Percentiles rank a stretch among this genome's conserved stretches.
These are phyloP conservation scores for Onychostruthus taczanowskii DNA, from an alignment of 2,113 vertebrate species.

Conservation along the genomic window DNA sequence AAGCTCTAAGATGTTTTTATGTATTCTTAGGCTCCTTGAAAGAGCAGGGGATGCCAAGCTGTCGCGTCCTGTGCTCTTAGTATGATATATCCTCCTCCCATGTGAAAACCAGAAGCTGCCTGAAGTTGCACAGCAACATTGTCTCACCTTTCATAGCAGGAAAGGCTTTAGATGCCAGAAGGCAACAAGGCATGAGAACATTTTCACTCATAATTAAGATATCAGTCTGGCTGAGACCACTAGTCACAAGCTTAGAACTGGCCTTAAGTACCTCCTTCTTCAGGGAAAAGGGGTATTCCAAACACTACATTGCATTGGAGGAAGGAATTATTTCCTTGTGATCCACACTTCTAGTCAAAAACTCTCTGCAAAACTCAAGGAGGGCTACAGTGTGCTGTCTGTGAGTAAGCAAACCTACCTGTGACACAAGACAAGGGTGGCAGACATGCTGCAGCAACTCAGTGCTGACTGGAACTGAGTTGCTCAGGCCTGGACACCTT, in stretches of 20 bases:
- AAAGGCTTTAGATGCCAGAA: background rate
- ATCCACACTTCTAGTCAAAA: background rate
- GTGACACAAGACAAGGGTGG: background rate
- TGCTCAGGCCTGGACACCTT: background rate
- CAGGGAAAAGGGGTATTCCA: background rate
- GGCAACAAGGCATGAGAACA: background rate
- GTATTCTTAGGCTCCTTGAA: background rate
- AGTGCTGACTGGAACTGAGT: background rate
- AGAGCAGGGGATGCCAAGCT: background rate
- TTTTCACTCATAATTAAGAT: background rate
- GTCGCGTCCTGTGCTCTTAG: background rate
- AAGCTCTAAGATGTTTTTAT: background rate
- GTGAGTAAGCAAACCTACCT: background rate
- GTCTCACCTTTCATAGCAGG: rapidly evolving
- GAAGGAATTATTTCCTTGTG: background rate
- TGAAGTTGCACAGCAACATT: rapidly evolving
- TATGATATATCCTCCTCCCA: background rate
- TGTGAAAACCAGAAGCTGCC: background rate
- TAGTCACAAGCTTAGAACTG: background rate
- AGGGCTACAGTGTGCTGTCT: background rate
- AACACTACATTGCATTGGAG: background rate
- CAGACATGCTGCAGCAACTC: background rate
- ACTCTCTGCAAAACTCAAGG: background rate
- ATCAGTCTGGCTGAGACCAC: background rate
- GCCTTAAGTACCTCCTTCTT: background rate